Evolutionary conservation across 2,113 vertebrate species (phyloP).

Genomic region (Elaphurus davidianus): DNA sequence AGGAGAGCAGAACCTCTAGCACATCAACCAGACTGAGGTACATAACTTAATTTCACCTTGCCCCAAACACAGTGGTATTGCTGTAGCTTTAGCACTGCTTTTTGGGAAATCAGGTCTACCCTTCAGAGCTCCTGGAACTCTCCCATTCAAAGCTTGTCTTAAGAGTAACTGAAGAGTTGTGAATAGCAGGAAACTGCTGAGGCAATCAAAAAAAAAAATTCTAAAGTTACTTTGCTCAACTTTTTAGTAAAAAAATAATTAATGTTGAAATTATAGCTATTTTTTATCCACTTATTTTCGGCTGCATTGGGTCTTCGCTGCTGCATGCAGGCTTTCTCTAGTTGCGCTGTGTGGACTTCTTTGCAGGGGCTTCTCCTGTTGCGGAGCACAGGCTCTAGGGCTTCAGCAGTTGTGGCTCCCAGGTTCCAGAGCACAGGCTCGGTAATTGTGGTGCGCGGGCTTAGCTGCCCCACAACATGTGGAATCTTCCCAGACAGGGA

Average conservation of each 20-base stretch:
- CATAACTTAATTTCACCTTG: neutral
- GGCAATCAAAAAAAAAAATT: neutral
- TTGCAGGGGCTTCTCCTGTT: neutral
- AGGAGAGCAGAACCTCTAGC: neutral
- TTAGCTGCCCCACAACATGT: neutral
- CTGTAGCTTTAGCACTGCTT: neutral
- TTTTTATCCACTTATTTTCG: neutral
- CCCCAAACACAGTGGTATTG: neutral
- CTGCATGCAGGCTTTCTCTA: neutral
- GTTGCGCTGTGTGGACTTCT: neutral
- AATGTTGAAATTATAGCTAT: neutral
- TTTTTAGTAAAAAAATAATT: neutral
- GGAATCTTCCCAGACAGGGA: neutral
- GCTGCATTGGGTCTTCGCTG: neutral
- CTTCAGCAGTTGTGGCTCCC: neutral
- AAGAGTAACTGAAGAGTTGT: neutral
- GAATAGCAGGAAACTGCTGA: neutral
- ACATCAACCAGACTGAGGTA: neutral
- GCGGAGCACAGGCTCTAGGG: neutral
- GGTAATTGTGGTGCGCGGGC: neutral
- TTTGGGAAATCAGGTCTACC: neutral
- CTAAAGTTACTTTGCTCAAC: constrained; percentile 1
- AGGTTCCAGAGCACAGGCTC: neutral
- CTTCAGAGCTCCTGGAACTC: neutral
- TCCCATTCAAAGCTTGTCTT: neutral